phyloP scores from a whole-genome alignment of 2,113 vertebrate genomes.

The Pycnonotus jocosus region DNA sequence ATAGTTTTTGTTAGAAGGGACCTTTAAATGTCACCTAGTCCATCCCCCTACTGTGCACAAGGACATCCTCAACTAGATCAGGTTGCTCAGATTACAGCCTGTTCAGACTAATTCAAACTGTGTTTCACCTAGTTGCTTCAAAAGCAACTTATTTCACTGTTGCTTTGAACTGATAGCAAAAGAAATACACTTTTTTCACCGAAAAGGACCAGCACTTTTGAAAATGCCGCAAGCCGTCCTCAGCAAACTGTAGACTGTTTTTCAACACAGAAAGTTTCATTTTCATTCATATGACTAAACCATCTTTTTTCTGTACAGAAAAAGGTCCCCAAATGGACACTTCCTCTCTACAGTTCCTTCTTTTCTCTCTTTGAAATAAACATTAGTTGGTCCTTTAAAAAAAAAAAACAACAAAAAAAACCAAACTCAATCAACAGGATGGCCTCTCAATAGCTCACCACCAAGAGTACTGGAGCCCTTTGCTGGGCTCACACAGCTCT shows the following conservation, averaged over 20 bases:
- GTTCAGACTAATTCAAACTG: background rate
- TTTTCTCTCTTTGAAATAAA: slow-evolving; percentile 24
- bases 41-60: background rate
- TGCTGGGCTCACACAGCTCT: background rate
- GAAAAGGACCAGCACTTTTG: background rate
- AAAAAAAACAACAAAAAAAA: background rate
- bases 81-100: background rate
- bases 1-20: background rate
- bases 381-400: background rate
- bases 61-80: background rate
- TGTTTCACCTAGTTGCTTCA: background rate
- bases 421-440: background rate
- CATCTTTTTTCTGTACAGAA: background rate
- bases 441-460: background rate
- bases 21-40: background rate
- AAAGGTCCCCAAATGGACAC: background rate
- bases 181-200: background rate
- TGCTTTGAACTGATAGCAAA: background rate
- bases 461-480: background rate
- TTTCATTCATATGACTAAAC: slow-evolving; percentile 13
- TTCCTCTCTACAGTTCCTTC: slow-evolving; percentile 45
- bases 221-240: background rate
- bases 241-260: background rate
- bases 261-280: slow-evolving; percentile 18
- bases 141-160: background rate